A percentile compares a stretch with the other conserved stretches of the same genome.
Evolutionary conservation across 2,113 vertebrate genomes (phyloP).

Genomic region (Cheilinus undulatus): DNA sequence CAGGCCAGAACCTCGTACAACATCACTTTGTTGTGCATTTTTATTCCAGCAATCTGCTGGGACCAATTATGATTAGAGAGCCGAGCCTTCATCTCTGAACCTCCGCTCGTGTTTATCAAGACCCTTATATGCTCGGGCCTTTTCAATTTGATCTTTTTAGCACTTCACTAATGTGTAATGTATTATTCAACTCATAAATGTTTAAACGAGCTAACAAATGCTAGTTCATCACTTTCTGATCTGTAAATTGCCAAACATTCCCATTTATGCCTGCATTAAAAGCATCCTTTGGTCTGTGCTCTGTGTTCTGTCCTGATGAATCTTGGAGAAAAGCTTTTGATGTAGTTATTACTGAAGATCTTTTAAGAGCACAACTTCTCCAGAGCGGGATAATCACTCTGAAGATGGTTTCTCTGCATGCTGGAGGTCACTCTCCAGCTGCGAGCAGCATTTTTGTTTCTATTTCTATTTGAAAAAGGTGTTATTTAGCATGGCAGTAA

Average conservation of each 20-base stretch:
- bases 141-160: constrained; percentile 83
- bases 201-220: constrained; percentile 84
- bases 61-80: constrained; percentile 84
- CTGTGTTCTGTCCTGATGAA: constrained; percentile 68
- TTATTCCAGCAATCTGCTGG: constrained; percentile 73
- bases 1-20: constrained; percentile 56
- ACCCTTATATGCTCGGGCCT: constrained; percentile 67
- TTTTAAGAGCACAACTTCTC: constrained; percentile 59
- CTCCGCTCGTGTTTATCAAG: constrained; percentile 78
- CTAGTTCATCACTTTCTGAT: constrained; percentile 84
- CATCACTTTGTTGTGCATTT: constrained; percentile 76
- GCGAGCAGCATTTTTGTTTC: constrained; percentile 43
- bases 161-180: constrained; percentile 82
- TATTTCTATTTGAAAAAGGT: constrained; percentile 40
- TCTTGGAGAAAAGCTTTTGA: constrained; percentile 72
- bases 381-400: constrained; percentile 46
- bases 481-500: constrained; percentile 25
- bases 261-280: constrained; percentile 77
- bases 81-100: constrained; percentile 77
- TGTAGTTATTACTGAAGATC: constrained; percentile 68
- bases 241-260: constrained; percentile 81
- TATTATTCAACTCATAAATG: constrained; percentile 87
- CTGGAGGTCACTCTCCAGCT: constrained; percentile 36
- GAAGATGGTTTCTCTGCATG: constrained; percentile 28
- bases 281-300: constrained; percentile 69